Base-by-base conservation (phyloP, 2,113 vertebrate genomes). In the Corythoichthys intestinalis region DNA sequence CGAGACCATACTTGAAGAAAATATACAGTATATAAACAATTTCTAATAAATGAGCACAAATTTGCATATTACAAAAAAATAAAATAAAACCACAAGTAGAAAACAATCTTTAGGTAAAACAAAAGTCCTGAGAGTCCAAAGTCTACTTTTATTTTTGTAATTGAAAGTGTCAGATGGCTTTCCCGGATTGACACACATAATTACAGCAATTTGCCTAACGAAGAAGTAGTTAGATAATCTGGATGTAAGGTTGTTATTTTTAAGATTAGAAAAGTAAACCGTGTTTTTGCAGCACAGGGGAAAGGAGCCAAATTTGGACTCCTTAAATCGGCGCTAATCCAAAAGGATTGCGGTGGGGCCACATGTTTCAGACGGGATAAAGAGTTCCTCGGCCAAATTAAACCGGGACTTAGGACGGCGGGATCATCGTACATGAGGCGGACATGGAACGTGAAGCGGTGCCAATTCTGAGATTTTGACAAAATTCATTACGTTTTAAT, bases 241-340 rank as follows among this genome's bases (percentile, higher is more conserved):
- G 83, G 75, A 67, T 70, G 81, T 57, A 28, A 28, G 9, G 39
- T 63, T 79, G 66, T 78, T 62, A 44, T 37, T 1, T 4, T 66
- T 58, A n/a, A 86, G 80, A 92, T 87, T 87, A 73, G 69, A 84
- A 85, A 89, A 85, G 72, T 80, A 73, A 86, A 86, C 79, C 75
- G 85, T 76, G 70, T 76, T 38, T 41, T 17, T 17, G 49, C 3
- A 69, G 62, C 77, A 37, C 2, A 6, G 72, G 12, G 28, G 77
- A 70, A 84, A 79, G 76, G 74, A 72, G 86, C 83, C 81, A 86
- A 87, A 83, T 83, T 63, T 79, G 75, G 52, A 74, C 72, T 81
- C 85, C 70, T 86, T 81, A 91, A 89, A 81, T 87, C 87, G 73
- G 54, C 3, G 44, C 72, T 91, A 91, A 92, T 92, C 89, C 90